These are phyloP conservation scores for Hyles lineata DNA, from an alignment of 2,888 invertebrate species.

Conservation along the genomic window DNA sequence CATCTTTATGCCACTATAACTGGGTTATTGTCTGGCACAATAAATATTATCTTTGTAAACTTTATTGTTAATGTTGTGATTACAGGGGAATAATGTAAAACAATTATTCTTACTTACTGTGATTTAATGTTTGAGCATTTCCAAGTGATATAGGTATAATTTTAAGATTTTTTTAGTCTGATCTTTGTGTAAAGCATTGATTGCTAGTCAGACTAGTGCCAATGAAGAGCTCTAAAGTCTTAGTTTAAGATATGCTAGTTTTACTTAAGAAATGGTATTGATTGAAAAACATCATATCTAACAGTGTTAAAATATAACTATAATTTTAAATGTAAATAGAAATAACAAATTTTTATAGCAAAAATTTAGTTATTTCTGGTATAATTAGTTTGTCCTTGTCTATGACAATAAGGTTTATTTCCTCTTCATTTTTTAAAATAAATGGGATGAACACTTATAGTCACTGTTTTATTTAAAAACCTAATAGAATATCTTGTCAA, in stretches of 20 bases:
- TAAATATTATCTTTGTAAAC: no score
- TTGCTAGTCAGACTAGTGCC: conserved; percentile 11
- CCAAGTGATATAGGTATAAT: neutral
- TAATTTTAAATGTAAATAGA: neutral
- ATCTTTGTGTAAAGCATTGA: neutral
- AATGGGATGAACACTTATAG: neutral
- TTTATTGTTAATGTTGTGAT: no score
- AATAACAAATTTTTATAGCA: conserved; percentile 20
- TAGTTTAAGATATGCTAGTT: neutral
- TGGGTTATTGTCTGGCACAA: no score
- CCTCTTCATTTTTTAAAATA: conserved; percentile 6
- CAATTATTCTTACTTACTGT: neutral
- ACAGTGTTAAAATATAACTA: neutral
- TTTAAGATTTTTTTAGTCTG: neutral
- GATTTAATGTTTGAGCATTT: neutral
- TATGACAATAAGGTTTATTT: neutral
- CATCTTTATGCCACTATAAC: no score
- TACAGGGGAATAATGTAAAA: no score
- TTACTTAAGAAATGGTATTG: neutral
- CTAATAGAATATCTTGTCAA: neutral
- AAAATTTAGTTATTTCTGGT: conserved; percentile 15
- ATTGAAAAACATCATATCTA: neutral
- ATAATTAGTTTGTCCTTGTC: neutral
- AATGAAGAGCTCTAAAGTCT: conserved; percentile 4
- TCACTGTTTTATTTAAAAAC: neutral